Evolutionary conservation across 1,140 invertebrate species (phyloP).

Genomic region (Calephelis nemesis): DNA sequence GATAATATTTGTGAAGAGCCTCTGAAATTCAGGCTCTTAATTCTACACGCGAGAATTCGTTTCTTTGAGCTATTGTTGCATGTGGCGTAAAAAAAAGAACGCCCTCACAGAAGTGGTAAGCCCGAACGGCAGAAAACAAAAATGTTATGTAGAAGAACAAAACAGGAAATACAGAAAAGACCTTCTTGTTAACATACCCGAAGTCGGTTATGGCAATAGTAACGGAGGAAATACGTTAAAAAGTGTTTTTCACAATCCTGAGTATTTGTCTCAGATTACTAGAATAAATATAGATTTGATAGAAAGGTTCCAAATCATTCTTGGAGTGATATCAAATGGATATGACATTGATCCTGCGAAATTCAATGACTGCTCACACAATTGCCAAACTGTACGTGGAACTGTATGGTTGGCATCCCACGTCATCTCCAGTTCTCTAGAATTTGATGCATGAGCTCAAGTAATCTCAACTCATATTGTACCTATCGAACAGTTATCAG

Average conservation of each 20-base stretch:
- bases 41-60: slow-evolving; percentile 58
- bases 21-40: slow-evolving; percentile 45
- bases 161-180: slow-evolving; percentile 31
- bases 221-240: slow-evolving; percentile 64
- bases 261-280: slow-evolving; percentile 42
- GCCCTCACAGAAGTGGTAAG: slow-evolving; percentile 7
- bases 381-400: slow-evolving; percentile 31
- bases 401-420: slow-evolving; percentile 31
- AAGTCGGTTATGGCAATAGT: slow-evolving; percentile 42
- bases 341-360: slow-evolving; percentile 32
- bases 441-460: slow-evolving; percentile 29
- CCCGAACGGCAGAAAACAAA: slow-evolving; percentile 9
- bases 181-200: slow-evolving; percentile 41
- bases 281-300: slow-evolving; percentile 41
- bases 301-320: slow-evolving; percentile 27
- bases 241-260: slow-evolving; percentile 46
- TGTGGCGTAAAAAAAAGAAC: slow-evolving; percentile 11
- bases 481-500: slow-evolving; percentile 25
- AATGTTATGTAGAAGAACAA: slow-evolving; percentile 24
- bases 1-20: slow-evolving; percentile 32
- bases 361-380: slow-evolving; percentile 30
- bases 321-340: slow-evolving; percentile 21
- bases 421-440: slow-evolving; percentile 58
- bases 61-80: slow-evolving; percentile 16
- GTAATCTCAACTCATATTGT: slow-evolving; percentile 31